phyloP scores from a whole-genome alignment of 1,140 invertebrate species.

The Drosophila mojavensis region DNA sequence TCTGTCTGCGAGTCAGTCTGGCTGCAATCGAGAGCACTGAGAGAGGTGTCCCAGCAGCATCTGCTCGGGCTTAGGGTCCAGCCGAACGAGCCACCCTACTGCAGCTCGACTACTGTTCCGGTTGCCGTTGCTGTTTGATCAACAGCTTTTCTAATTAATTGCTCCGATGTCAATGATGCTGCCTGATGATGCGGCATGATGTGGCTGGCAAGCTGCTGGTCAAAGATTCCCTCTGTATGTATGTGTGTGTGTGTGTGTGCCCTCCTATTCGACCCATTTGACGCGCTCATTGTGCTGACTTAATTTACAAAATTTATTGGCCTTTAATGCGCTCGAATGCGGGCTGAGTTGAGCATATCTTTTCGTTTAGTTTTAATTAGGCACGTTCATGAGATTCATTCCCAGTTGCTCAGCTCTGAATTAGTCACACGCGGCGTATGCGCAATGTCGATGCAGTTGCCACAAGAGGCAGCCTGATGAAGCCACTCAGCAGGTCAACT shows the following conservation, averaged over 20 bases:
- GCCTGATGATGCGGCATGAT: constrained; percentile 2
- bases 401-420: constrained; percentile 6
- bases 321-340: constrained; percentile 65
- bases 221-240: background rate
- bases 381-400: constrained; percentile 41
- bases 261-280: background rate
- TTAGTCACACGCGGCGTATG: constrained; percentile 38
- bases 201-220: constrained; percentile 17
- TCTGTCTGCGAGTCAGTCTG: background rate
- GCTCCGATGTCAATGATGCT: constrained; percentile 34
- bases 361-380: constrained; percentile 47
- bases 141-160: constrained; percentile 45
- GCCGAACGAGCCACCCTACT: background rate
- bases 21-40: background rate
- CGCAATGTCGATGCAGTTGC: constrained; percentile 12
- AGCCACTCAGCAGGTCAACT: constrained; percentile 3
- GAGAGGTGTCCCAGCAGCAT: background rate
- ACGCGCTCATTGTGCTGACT: background rate
- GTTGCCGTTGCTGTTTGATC: constrained; percentile 12
- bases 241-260: background rate
- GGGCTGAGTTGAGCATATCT: constrained; percentile 26
- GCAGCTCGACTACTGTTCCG: background rate
- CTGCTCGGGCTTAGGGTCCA: constrained; percentile 2
- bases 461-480: constrained; percentile 6
- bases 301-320: constrained; percentile 70